A percentile compares a stretch with the other conserved stretches of the same genome.
These are phyloP conservation scores for Rostratula benghalensis DNA, from an alignment of 2,113 vertebrate species.

Conservation along the genomic window DNA sequence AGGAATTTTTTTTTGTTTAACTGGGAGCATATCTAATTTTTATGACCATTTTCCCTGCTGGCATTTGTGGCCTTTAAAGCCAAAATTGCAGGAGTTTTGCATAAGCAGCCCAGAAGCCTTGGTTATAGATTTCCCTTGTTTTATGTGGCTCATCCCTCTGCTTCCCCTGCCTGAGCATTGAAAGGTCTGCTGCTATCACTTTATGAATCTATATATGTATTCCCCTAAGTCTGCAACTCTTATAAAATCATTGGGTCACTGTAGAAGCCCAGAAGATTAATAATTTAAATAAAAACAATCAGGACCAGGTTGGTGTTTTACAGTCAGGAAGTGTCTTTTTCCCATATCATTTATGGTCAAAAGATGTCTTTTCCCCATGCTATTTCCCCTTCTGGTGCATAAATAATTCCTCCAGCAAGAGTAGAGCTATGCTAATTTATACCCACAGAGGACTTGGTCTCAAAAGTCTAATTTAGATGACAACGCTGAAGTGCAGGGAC, in stretches of 20 bases:
- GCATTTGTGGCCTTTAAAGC: neutral
- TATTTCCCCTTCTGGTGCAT: constrained; percentile 5
- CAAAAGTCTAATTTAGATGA: constrained; percentile 56
- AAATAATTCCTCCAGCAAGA: constrained; percentile 34
- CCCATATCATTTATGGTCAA: neutral
- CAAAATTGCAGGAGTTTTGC: neutral
- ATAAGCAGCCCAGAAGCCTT: neutral
- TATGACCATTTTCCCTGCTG: neutral
- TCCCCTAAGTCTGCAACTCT: neutral
- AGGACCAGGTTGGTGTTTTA: neutral
- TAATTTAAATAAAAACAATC: constrained; percentile 46
- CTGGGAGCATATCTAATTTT: neutral
- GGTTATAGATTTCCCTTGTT: neutral
- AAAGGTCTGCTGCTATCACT: neutral
- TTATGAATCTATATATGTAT: neutral
- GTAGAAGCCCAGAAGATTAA: constrained; percentile 4
- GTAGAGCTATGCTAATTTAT: constrained; percentile 40
- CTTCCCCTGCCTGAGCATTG: neutral
- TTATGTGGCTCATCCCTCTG: neutral
- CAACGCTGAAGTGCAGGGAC: constrained; percentile 14
- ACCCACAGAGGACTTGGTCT: constrained; percentile 30
- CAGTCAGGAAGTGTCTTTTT: neutral
- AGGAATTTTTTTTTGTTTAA: neutral
- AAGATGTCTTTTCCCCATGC: neutral
- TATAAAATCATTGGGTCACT: neutral